Evolutionary conservation across 1,140 invertebrate genomes (phyloP).

Genomic region (Probaryconus sp.): DNA sequence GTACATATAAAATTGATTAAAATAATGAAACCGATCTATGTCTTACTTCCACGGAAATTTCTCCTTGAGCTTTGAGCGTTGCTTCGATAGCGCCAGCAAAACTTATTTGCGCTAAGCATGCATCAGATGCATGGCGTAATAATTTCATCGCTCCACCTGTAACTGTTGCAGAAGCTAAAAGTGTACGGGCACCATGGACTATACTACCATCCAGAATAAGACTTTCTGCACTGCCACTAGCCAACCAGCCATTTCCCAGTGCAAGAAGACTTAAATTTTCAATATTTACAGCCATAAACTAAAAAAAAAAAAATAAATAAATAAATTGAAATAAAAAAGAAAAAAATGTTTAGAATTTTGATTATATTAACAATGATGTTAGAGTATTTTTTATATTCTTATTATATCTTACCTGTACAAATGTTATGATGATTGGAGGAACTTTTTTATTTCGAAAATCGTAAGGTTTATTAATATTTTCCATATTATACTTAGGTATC

Average conservation of each 20-base stretch:
- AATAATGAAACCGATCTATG: too few species aligned
- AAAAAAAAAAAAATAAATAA: slow-evolving; percentile 48
- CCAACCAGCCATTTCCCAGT: slow-evolving; percentile 85
- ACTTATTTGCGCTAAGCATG: slow-evolving; percentile 83
- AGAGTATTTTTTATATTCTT: too few species aligned
- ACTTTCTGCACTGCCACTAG: slow-evolving; percentile 86
- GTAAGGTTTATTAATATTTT: slow-evolving; percentile 72
- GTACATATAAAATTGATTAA: too few species aligned
- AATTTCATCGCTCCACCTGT: slow-evolving; percentile 79
- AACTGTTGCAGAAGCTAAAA: slow-evolving; percentile 85
- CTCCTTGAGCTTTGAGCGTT: slow-evolving; percentile 85
- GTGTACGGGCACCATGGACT: slow-evolving; percentile 84
- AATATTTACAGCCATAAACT: slow-evolving; percentile 92
- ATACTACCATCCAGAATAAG: slow-evolving; percentile 88
- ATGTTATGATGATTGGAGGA: slow-evolving; percentile 86
- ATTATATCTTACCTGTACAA: slow-evolving; percentile 90
- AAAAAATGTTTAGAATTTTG: neutral
- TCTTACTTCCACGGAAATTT: slow-evolving; percentile 86
- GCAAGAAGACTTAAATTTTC: slow-evolving; percentile 88
- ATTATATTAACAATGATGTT: too few species aligned
- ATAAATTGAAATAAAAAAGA: slow-evolving; percentile 3
- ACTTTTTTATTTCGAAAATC: slow-evolving; percentile 87
- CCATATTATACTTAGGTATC: slow-evolving; percentile 60
- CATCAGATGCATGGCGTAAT: slow-evolving; percentile 76
- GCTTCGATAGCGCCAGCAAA: slow-evolving; percentile 87